Evolutionary conservation across 2,113 vertebrate species (phyloP).

Genomic region (Xiphias gladius): DNA sequence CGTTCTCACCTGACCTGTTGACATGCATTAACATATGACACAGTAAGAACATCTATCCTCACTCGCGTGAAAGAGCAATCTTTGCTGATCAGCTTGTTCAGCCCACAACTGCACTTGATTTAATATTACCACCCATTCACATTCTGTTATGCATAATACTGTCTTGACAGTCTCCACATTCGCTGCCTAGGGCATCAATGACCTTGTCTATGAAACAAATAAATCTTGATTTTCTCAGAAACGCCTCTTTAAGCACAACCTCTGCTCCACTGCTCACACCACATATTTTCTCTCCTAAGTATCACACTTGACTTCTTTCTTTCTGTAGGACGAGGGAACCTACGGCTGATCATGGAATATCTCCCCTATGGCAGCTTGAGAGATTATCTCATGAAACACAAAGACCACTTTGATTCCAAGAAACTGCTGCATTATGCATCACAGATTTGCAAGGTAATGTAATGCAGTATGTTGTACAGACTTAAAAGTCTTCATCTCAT

Average conservation of each 20-base stretch:
- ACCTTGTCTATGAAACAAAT: constrained; percentile 35
- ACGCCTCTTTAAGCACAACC: neutral
- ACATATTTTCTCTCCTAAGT: neutral
- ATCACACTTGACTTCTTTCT: neutral
- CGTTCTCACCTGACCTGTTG: neutral
- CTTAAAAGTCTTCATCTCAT: neutral
- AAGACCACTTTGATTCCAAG: constrained; percentile 92
- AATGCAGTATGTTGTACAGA: neutral
- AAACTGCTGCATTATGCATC: constrained; percentile 93
- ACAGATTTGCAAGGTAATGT: constrained; percentile 96
- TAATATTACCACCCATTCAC: constrained; percentile 14
- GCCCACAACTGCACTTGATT: constrained; percentile 14
- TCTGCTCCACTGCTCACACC: neutral
- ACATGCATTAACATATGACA: neutral
- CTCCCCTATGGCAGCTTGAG: constrained; percentile 96
- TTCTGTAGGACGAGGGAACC: constrained; percentile 89
- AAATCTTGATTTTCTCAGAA: constrained; percentile 35
- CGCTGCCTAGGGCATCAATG: neutral
- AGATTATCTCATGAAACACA: constrained; percentile 97
- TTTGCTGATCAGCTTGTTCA: neutral
- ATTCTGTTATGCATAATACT: constrained; percentile 23
- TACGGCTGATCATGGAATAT: constrained; percentile 98
- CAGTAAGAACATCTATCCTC: neutral
- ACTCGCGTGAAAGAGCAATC: neutral
- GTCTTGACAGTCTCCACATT: constrained; percentile 23